Conservation (phyloP, 2,113 vertebrate genomes). For the Malurus alboscapulatus region DNA sequence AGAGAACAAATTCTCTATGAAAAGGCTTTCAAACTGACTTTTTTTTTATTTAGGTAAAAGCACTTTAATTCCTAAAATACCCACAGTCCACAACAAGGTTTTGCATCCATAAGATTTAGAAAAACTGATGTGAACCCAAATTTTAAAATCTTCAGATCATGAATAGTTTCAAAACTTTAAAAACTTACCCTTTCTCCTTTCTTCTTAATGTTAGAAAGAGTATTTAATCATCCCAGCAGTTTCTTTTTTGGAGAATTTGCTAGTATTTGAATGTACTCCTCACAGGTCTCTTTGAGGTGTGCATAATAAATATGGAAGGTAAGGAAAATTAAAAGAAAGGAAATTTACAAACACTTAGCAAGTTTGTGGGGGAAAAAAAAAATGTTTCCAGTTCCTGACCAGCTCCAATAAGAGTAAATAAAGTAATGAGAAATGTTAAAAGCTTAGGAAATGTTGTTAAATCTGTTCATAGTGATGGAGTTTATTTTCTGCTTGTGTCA, state of each 20-base stretch:
- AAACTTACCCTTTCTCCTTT: not conserved
- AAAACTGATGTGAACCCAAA: not conserved
- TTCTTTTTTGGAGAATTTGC: not conserved
- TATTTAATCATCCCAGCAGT: not conserved
- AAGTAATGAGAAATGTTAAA: not conserved
- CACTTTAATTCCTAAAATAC: not conserved
- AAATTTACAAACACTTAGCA: not conserved
- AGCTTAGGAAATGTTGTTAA: constrained; percentile 12
- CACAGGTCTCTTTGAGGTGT: not conserved
- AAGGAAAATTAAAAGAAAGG: not conserved
- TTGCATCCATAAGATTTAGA: not conserved
- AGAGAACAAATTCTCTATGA: not conserved
- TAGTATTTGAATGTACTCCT: not conserved
- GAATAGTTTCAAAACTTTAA: not conserved
- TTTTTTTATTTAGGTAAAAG: not conserved
- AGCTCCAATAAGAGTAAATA: not conserved
- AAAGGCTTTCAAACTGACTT: not conserved
- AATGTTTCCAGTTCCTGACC: not conserved
- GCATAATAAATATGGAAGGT: not conserved
- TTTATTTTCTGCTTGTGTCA: not conserved
- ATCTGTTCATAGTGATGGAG: not conserved
- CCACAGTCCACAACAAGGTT: not conserved
- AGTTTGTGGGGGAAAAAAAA: not conserved
- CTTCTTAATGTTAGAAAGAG: not conserved
- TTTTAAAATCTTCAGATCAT: not conserved